A percentile compares a stretch with the other conserved stretches of the same genome.
phyloP scores from a whole-genome alignment of 35 echinoderm and acorn worm species.

The Apostichopus parvimensis region DNA sequence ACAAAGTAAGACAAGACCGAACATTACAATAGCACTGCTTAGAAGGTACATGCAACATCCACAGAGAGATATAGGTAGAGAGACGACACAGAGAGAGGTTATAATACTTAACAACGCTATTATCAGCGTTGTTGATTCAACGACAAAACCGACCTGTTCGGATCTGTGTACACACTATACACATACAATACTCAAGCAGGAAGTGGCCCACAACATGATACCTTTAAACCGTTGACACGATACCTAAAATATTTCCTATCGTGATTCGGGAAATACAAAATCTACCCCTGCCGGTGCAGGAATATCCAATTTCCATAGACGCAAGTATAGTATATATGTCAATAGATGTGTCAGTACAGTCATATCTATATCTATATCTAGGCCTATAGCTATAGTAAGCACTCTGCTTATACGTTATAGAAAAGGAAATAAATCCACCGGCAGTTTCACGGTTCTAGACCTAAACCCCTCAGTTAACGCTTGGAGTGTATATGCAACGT shows the following conservation, averaged over 20 bases:
- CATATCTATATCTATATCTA: no score
- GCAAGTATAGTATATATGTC: no score
- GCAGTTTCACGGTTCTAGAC: no score
- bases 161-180: background rate
- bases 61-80: background rate
- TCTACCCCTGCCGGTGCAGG: background rate
- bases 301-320: background rate
- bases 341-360: no score
- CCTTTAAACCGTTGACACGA: background rate
- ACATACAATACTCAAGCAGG: background rate
- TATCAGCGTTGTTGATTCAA: background rate
- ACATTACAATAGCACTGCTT: conserved; percentile 9
- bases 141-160: conserved; percentile 1
- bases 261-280: conserved; percentile 1
- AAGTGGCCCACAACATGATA: conserved; percentile 6
- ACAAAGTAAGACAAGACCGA: background rate
- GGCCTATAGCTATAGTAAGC: no score
- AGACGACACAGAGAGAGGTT: background rate
- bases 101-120: background rate
- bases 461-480: no score
- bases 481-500: background rate
- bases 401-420: no score
- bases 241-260: conserved; percentile 30
- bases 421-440: no score
- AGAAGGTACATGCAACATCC: conserved; percentile 9